Evolutionary conservation across 2,888 invertebrate genomes (phyloP), one percentile per base, ranked within the genome.

Genomic region (Eupithecia exiguata): DNA sequence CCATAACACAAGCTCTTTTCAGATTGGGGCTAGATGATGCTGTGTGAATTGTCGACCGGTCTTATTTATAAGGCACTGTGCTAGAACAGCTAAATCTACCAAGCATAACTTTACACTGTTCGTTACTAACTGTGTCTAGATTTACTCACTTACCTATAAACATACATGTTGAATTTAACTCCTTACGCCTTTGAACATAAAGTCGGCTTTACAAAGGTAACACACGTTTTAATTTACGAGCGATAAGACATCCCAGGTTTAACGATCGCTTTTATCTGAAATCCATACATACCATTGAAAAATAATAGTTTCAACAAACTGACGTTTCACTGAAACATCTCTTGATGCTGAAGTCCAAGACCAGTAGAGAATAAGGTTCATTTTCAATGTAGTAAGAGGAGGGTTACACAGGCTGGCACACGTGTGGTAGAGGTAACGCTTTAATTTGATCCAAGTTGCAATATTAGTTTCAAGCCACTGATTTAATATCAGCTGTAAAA

Each of bases 221-320:
- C 75, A 72, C 78, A 78, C 75, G 77, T 78, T 80, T 78, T 81
- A 82, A 80, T 83, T 82, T 78, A 83, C 79, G 83, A 80, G 77
- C 80, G 77, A 79, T 80, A 81, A 80, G 74, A 78, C 77, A 71
- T 76, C 71, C 69, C 66, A 78, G 74, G 61, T 63, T 83, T 82
- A 81, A 84, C 79, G 79, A 77, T 70, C 74, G 66, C 73, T 83
- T 81, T 78, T 75, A 80, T 79, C 74, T 77, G 70, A 75, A 78
- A 78, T 76, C 77, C 72, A 79, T 77, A 70, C 71, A 5, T 14
- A 36, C 58, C 74, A 68, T 30, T 68, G 74, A 40, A 70, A 49
- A 46, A 38, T 38, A 65, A 69, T 69, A 61, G 58, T 25, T 53
- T 9, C 12, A 25, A 53, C 53, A 53, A 25, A 21, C 25, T 25